Evolutionary conservation across 2,113 vertebrate species (phyloP), one percentile per base, ranked within the genome.

Genomic region (Scartelaos histophorus): DNA sequence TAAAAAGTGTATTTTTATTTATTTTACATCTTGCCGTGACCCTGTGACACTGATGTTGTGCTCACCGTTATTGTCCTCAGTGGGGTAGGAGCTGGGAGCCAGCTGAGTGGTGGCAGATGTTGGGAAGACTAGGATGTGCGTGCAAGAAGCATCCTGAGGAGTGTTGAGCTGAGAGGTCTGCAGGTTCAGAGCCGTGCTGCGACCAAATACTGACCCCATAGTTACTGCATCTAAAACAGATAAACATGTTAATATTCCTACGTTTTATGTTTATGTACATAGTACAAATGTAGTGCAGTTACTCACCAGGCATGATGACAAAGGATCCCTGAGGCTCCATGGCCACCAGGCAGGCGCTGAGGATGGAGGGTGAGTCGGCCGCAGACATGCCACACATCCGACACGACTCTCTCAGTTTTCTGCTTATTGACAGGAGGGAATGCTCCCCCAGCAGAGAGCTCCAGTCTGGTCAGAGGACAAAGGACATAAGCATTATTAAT

Each of bases 271-370:
- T 13, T 61, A n/a, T n/a, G n/a, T n/a, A 17, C 46, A n/a, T 34
- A 61, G 29, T 2, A 19, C 2, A 22, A 12, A 46, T 47, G 43
- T 17, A 34, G 12, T 51, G 17, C 13, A 43, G 60, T 22, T 73
- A 79, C 80, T 82, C 67, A 98, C 97, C 97, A 92, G 97, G 97
- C 97, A 99, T 98, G 77, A 98, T 94, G 65, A 98, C 96, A 0
- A 99, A 95, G 17, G 97, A 98, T 54, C 97, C 97, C 85, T 98
- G 97, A 4, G 97, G 96, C 92, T 99, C 97, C 95, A 99, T 96
- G 91, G 97, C 97, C 45, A 99, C 97, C 86, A 99, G 93, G 83
- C 97, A 99, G 94, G 97, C 97, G 88, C 97, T 98, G 83, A 98
- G 96, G 90, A 99, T 96, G 60, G 94, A 93, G 61, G 97, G 97